Conservation (phyloP, 2,113 vertebrate species). For the Gallinago paraguaiae region DNA sequence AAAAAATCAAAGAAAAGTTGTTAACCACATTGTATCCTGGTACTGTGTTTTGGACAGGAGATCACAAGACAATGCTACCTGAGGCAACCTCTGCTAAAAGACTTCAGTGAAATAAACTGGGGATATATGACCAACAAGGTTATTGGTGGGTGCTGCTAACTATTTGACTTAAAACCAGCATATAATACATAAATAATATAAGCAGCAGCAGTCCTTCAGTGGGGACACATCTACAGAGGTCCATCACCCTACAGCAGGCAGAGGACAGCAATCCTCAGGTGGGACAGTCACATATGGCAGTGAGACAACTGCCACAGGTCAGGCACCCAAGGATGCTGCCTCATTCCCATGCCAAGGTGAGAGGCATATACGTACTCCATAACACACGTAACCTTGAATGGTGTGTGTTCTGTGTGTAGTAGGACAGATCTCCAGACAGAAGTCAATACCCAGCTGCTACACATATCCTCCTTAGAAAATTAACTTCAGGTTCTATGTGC, state of each 20-base stretch:
- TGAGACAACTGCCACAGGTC: accelerated
- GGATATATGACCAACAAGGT: background rate
- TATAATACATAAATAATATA: background rate
- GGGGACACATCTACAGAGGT: accelerated
- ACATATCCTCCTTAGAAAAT: background rate
- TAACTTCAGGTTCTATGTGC: background rate
- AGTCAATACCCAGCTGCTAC: background rate
- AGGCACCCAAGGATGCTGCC: background rate
- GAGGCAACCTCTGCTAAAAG: background rate
- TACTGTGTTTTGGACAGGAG: background rate
- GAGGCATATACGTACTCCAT: accelerated
- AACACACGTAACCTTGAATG: background rate
- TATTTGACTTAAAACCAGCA: background rate
- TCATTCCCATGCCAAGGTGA: background rate
- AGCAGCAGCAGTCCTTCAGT: background rate
- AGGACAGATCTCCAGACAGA: background rate
- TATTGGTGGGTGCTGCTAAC: background rate
- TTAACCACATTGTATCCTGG: background rate
- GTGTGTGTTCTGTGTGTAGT: background rate
- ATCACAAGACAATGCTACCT: background rate
- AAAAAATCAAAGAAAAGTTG: background rate
- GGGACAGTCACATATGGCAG: accelerated
- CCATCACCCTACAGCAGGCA: background rate
- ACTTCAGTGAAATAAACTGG: background rate
- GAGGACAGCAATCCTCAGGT: background rate